phyloP scores from a whole-genome alignment of 1,140 invertebrate genomes.

The Panagrolaimus sp. region DNA sequence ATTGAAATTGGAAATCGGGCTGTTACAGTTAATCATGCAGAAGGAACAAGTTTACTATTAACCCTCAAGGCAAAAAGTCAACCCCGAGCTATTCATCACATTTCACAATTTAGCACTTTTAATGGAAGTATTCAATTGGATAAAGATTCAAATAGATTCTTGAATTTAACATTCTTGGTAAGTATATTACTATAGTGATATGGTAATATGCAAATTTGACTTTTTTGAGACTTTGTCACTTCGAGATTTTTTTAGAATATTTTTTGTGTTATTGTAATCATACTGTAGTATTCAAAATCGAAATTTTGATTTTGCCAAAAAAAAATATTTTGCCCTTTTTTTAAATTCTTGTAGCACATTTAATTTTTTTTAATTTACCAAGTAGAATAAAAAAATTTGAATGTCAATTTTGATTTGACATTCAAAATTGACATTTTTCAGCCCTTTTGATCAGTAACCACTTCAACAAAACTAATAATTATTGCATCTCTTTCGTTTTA shows the following conservation, averaged over 20 bases:
- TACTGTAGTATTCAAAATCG: too few relatives aligned
- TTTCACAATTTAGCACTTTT: conserved; percentile 42
- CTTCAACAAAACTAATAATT: not conserved
- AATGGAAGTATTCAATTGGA: conserved; percentile 47
- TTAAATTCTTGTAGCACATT: too few relatives aligned
- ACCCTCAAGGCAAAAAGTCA: conserved; percentile 35
- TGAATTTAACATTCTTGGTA: conserved; percentile 50
- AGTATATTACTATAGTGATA: not conserved
- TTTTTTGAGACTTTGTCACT: too few relatives aligned
- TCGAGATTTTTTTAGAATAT: too few relatives aligned
- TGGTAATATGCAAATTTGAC: too few relatives aligned
- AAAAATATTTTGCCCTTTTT: too few relatives aligned
- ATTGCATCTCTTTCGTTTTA: conserved; percentile 16
- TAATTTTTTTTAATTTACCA: not conserved
- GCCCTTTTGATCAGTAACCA: too few relatives aligned
- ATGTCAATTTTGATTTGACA: too few relatives aligned
- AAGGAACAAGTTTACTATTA: conserved; percentile 40
- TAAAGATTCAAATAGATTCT: conserved; percentile 46
- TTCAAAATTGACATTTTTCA: too few relatives aligned
- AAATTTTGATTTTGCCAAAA: too few relatives aligned
- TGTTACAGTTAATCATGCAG: conserved; percentile 45
- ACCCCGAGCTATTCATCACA: conserved; percentile 41
- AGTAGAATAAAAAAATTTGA: too few relatives aligned
- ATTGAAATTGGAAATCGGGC: conserved; percentile 35
- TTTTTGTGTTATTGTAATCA: too few relatives aligned